phyloP scores from a whole-genome alignment of 2,888 invertebrate species.

The Maniola hyperantus region DNA sequence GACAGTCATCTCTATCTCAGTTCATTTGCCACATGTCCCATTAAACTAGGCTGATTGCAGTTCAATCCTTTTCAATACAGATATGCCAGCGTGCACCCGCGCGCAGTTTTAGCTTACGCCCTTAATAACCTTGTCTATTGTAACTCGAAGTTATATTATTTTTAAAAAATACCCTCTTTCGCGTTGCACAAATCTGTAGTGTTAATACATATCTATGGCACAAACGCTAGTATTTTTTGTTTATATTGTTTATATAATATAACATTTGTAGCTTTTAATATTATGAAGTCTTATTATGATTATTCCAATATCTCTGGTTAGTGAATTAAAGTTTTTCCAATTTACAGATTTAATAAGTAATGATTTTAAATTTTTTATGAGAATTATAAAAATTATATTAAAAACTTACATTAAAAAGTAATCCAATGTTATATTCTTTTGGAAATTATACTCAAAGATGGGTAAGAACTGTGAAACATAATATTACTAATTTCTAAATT shows the following conservation, averaged over 20 bases:
- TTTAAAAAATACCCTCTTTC: slow-evolving; percentile 24
- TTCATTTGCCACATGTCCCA: too few relatives aligned
- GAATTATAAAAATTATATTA: not conserved
- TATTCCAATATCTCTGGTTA: slow-evolving; percentile 71
- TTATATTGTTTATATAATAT: slow-evolving; percentile 14
- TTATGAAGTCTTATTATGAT: slow-evolving; percentile 63
- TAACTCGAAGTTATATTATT: slow-evolving; percentile 7
- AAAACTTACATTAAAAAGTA: not conserved
- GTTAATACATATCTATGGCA: slow-evolving; percentile 58
- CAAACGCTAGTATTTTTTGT: slow-evolving; percentile 35
- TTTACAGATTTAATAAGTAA: not conserved
- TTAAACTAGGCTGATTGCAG: too few relatives aligned
- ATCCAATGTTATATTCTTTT: not conserved
- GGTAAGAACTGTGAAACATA: not conserved
- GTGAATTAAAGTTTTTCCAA: slow-evolving; percentile 50
- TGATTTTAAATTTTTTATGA: slow-evolving; percentile 1
- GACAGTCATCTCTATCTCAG: too few relatives aligned
- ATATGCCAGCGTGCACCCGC: too few relatives aligned
- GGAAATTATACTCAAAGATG: not conserved
- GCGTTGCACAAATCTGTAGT: slow-evolving; percentile 27
- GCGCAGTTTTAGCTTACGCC: too few relatives aligned
- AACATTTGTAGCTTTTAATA: slow-evolving; percentile 40
- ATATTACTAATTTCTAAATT: not conserved
- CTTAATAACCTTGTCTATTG: slow-evolving; percentile 5
- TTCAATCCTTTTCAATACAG: too few relatives aligned